phyloP scores from a whole-genome alignment of 2,888 invertebrate species.

The Tipula helvola region DNA sequence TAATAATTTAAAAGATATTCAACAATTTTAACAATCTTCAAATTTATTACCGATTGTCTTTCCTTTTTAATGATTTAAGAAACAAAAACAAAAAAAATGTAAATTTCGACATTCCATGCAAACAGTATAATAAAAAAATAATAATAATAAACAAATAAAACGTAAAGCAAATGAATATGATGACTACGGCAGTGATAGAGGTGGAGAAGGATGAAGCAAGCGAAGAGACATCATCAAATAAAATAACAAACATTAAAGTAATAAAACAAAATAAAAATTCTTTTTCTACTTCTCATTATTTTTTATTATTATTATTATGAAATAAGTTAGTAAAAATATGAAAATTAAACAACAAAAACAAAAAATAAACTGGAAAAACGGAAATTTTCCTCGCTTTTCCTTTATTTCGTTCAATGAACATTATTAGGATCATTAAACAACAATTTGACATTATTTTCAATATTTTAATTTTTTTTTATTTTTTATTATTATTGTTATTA shows the following conservation, averaged over 20 bases:
- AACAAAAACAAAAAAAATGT: background rate
- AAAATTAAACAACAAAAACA: background rate
- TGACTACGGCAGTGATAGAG: background rate
- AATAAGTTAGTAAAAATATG: slow-evolving; percentile 4
- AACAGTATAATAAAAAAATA: background rate
- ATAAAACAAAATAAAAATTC: background rate
- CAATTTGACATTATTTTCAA: slow-evolving; percentile 10
- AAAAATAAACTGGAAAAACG: background rate
- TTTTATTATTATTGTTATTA: background rate
- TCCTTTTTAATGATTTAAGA: background rate
- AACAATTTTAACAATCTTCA: background rate
- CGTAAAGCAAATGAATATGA: background rate
- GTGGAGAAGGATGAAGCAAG: background rate
- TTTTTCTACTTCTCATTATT: background rate
- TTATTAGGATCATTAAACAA: slow-evolving; percentile 10
- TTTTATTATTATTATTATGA: background rate
- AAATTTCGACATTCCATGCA: background rate
- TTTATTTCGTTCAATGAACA: slow-evolving; percentile 7
- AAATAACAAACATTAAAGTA: background rate
- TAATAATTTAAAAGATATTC: background rate
- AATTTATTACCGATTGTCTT: background rate
- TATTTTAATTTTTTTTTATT: background rate
- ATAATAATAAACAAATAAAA: background rate
- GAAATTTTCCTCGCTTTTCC: background rate
- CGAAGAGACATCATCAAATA: background rate